Base-by-base conservation (phyloP, 2,888 invertebrate species). In the Tineola bisselliella region DNA sequence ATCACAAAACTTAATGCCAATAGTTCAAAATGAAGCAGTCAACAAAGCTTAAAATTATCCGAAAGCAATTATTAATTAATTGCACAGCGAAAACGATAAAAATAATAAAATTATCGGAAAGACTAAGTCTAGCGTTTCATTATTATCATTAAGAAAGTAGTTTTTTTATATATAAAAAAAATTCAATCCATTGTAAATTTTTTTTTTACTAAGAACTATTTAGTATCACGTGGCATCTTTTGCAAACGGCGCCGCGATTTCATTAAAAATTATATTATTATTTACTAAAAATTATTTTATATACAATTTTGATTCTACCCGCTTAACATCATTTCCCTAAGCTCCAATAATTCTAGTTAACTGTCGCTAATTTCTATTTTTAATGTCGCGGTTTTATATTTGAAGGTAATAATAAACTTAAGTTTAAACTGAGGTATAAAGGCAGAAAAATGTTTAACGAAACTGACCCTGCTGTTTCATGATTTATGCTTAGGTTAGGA, bases 71-170 rank as follows among this genome's bases (percentile, higher is more conserved):
- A 69, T 77, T 77, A 77, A 78, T 76, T 75, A 72, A 83, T 82
- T 84, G 79, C 81, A 84, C 86, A 84, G 87, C 87, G 81, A 83
- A 86, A 86, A 83, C 84, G 81, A 83, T 76, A 76, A 79, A 84
- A 80, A 78, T 77, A 79, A 81, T 82, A 75, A 74, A 75, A 74
- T 75, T 74, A 74, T 70, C 25, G 70, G 71, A 72, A 69, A 76
- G 70, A 78, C 83, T 86, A 86, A 73, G 70, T 74, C 81, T 84
- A 60, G 25, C 48, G 43, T 84, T 84, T 25, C 25, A 6, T 25
- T 71, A 80, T 84, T 84, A 87, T 75, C 71, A 77, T 83, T 84
- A 81, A 84, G 82, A 81, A 80, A 83, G n/a, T n/a, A n/a, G 84
- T 81, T 84, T 80, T 83, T 82, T 84, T 86, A 86, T 86, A 87